phyloP scores from a whole-genome alignment of 2,113 vertebrate species.

The Pseudolaguvia tuberculata region DNA sequence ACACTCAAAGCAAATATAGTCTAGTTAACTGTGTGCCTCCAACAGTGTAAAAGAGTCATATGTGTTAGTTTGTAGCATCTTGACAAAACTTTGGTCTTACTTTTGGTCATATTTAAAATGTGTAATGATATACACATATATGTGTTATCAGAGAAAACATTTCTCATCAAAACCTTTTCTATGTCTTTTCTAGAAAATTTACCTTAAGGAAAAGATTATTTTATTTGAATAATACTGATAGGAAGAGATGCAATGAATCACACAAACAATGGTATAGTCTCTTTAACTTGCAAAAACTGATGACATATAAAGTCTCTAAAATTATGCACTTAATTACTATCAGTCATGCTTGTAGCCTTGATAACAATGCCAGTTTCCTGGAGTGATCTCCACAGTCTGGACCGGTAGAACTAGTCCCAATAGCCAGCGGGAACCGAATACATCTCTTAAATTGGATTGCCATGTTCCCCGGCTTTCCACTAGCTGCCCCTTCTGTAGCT shows the following conservation, averaged over 20 bases:
- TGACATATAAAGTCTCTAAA: not conserved
- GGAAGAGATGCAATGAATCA: conserved; percentile 9
- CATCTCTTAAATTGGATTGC: conserved; percentile 83
- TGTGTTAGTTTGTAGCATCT: too few relatives aligned
- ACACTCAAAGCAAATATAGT: too few relatives aligned
- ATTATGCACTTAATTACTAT: conserved; percentile 36
- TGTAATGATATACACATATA: too few relatives aligned
- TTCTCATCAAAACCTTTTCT: conserved; percentile 10
- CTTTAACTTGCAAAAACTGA: not conserved
- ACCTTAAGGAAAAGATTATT: not conserved
- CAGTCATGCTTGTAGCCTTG: conserved; percentile 61
- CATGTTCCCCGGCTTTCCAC: conserved; percentile 74
- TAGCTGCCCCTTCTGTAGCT: conserved; percentile 77
- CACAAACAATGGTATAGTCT: conserved; percentile 14
- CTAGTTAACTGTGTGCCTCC: too few relatives aligned
- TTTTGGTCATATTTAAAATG: too few relatives aligned
- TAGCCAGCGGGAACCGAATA: conserved; percentile 90
- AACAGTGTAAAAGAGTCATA: too few relatives aligned
- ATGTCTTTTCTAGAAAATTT: not conserved
- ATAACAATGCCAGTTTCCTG: conserved; percentile 44
- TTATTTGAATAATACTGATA: not conserved
- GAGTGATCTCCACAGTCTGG: conserved; percentile 73
- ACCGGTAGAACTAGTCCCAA: conserved; percentile 85
- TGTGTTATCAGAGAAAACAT: not conserved
- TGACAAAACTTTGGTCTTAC: too few relatives aligned